These are phyloP conservation scores for Hipparchia sbordonii DNA, from an alignment of 2,888 invertebrate genomes.

Conservation along the genomic window DNA sequence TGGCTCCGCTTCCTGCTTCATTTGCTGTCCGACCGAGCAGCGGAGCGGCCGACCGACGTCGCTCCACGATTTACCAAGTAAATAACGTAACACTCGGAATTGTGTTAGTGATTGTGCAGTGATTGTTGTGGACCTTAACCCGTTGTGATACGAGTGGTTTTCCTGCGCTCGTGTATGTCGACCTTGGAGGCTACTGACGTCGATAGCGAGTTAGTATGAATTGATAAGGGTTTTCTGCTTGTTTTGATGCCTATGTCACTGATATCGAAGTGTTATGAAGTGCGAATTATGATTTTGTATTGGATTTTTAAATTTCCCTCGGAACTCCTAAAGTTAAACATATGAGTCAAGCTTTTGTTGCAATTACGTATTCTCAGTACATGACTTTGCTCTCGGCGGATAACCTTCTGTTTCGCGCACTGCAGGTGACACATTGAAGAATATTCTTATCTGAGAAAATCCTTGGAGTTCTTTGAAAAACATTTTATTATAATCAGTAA, in stretches of 20 bases:
- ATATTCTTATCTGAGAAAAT: background rate
- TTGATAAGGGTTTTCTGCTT: slow-evolving; percentile 25
- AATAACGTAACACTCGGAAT: background rate
- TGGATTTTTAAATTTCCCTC: background rate
- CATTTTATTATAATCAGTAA: background rate
- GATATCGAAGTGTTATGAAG: background rate
- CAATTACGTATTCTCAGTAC: background rate
- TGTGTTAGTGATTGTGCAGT: slow-evolving; percentile 38
- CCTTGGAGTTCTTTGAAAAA: background rate
- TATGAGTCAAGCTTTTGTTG: slow-evolving; percentile 1
- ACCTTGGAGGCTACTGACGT: slow-evolving; percentile 24
- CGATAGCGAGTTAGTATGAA: slow-evolving; percentile 30
- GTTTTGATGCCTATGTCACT: background rate
- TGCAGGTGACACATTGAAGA: background rate
- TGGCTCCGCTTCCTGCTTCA: slow-evolving; percentile 48
- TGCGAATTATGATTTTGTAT: background rate
- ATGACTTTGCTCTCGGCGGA: background rate
- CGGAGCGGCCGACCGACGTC: slow-evolving; percentile 54
- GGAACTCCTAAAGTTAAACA: background rate
- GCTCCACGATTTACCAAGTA: background rate
- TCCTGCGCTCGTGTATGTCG: slow-evolving; percentile 30
- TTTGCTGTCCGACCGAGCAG: slow-evolving; percentile 57
- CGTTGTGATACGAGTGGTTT: slow-evolving; percentile 11
- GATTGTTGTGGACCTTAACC: slow-evolving; percentile 9
- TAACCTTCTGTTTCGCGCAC: background rate